Evolutionary conservation across 2,888 invertebrate species (phyloP), one percentile per base, ranked within the genome.

Genomic region (Ochlodes sylvanus): DNA sequence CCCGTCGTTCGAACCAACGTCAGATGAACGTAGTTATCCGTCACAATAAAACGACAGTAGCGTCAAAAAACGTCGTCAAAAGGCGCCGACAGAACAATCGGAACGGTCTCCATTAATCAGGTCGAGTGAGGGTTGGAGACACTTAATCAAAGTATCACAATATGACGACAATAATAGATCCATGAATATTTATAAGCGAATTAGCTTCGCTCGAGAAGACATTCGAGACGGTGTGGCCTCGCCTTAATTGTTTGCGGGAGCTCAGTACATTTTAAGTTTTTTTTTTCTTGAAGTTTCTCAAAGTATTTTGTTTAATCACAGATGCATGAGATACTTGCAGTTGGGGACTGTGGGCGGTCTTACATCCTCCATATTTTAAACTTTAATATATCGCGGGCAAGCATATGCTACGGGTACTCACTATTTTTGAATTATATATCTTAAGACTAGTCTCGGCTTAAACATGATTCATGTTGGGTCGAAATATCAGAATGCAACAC

Each of bases 131-230:
- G 85, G 87, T 82, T 78, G 81, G 71, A 79, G 87, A 85, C 85
- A 87, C 88, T 92, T 91, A 89, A 92, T 92, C 92, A 92, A 90
- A 90, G 90, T 89, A 90, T 90, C 90, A 90, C 90, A 86, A 88
- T 89, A 87, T 86, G 83, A 78, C 80, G 81, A 80, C 81, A 83
- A 86, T 86, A 88, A 86, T 84, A 85, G 80, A 74, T 73, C 75
- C 82, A 90, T 92, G 92, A 92, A 92, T 92, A 92, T 92, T 90
- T 91, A 92, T 92, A 83, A 86, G 85, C 73, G 80, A 82, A 88
- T 89, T 87, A 86, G 88, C 78, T 78, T 74, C 83, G 85, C 81
- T 81, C 78, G 79, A 76, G 79, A 70, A 67, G 73, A 72, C 74
- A 82, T 84, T 85, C 78, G 84, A 82, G 81, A 83, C 84, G 86